Conservation (phyloP, 2,113 vertebrate species). For the rabbit (Oryctolagus cuniculus) region DNA sequence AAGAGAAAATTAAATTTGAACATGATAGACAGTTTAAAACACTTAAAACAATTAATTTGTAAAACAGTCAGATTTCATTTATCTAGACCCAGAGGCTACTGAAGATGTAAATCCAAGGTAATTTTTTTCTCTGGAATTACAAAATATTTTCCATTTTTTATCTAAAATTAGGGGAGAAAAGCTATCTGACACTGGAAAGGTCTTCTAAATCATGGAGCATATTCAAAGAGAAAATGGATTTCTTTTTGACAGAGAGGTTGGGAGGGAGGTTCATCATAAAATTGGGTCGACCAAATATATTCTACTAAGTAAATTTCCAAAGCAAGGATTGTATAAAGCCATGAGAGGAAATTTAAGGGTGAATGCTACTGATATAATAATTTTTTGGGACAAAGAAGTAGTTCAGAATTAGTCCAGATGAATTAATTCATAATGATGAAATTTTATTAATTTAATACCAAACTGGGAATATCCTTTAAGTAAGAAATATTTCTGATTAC, state of each 20-base stretch:
- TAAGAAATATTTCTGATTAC: background rate
- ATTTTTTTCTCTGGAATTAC: background rate
- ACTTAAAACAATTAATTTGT: background rate
- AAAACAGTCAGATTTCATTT: background rate
- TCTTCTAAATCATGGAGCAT: background rate
- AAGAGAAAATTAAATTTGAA: background rate
- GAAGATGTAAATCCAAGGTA: background rate
- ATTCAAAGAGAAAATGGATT: conserved; percentile 45
- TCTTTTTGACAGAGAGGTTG: background rate
- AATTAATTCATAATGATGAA: background rate
- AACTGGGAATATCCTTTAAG: background rate
- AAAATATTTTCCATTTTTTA: background rate
- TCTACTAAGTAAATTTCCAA: background rate
- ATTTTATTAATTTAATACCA: background rate
- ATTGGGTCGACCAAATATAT: conserved; percentile 27
- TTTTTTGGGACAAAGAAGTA: conserved; percentile 32
- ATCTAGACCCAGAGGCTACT: background rate
- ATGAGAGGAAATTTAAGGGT: background rate
- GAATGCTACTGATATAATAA: background rate
- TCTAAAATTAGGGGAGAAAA: background rate
- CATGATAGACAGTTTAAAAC: conserved; percentile 7
- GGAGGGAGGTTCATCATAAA: background rate
- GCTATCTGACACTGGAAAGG: background rate
- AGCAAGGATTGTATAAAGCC: background rate
- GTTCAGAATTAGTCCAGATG: background rate